Evolutionary conservation across 2,797 vertebrate genomes (phyloP).

Genomic region (Enteromius afrohamiltoni): DNA sequence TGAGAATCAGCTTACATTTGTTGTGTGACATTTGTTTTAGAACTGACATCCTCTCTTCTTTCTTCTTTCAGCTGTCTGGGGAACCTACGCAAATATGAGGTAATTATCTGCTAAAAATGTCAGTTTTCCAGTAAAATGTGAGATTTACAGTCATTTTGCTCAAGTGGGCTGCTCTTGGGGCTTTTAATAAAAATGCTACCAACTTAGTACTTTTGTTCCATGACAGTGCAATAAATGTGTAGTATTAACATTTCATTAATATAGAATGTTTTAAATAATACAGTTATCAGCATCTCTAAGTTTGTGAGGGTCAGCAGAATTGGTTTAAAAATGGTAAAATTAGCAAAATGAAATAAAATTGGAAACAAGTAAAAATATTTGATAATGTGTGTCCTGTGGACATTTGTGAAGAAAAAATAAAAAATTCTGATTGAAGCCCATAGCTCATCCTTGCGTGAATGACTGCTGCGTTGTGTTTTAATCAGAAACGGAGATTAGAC

Average conservation of each 20-base stretch:
- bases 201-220: not conserved
- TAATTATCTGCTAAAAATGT: conserved; percentile 65
- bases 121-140: not conserved
- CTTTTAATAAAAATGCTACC: no score
- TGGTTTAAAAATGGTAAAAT: not conserved
- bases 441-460: not conserved
- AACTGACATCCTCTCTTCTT: conserved; percentile 25
- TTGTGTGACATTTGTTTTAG: not conserved
- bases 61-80: conserved; percentile 92
- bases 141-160: not conserved
- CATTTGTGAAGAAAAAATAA: no score
- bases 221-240: not conserved
- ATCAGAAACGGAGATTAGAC: not conserved
- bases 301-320: not conserved
- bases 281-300: not conserved
- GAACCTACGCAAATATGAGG: conserved; percentile 96
- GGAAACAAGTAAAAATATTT: no score
- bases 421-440: no score
- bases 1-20: not conserved
- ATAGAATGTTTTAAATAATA: not conserved
- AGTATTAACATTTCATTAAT: not conserved
- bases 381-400: no score
- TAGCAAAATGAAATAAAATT: not conserved
- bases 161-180: not conserved
- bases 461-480: conserved; percentile 3